Evolutionary conservation across 2,797 vertebrate genomes (phyloP).

Genomic region (Forpus xanthops): DNA sequence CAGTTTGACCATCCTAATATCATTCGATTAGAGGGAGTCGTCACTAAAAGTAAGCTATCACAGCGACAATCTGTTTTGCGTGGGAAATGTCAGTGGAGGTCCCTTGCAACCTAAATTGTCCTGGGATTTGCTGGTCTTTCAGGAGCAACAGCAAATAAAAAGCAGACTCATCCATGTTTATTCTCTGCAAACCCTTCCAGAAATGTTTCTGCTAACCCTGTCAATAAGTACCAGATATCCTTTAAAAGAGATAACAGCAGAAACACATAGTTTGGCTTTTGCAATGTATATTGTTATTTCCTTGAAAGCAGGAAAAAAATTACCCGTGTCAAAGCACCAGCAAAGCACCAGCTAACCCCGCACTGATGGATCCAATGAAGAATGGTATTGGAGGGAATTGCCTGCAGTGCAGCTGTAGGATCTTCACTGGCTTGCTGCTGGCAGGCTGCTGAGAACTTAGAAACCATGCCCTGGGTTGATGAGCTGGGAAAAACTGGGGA

Average conservation of each 20-base stretch:
- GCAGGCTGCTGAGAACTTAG: not conserved
- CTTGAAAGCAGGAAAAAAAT: not conserved
- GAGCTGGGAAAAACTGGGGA: not conserved
- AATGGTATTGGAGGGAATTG: not conserved
- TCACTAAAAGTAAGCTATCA: conserved; percentile 89
- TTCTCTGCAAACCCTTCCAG: not conserved
- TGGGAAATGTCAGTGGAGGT: not conserved
- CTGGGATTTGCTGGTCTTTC: not conserved
- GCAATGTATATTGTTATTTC: not conserved
- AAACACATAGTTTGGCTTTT: not conserved
- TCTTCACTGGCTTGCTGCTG: not conserved
- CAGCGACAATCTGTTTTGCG: not conserved
- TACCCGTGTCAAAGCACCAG: not conserved
- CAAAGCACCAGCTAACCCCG: not conserved
- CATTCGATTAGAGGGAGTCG: conserved; percentile 93
- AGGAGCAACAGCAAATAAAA: not conserved
- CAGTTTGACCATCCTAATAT: conserved; percentile 99
- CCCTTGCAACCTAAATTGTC: not conserved
- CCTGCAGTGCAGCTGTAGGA: not conserved
- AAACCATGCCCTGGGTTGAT: not conserved
- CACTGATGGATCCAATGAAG: not conserved
- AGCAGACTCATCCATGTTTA: not conserved
- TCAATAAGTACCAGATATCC: not conserved
- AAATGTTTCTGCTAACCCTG: not conserved
- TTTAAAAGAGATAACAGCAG: not conserved